Evolutionary conservation across 2,797 vertebrate species (phyloP).

Genomic region (Eleutherodactylus coqui): DNA sequence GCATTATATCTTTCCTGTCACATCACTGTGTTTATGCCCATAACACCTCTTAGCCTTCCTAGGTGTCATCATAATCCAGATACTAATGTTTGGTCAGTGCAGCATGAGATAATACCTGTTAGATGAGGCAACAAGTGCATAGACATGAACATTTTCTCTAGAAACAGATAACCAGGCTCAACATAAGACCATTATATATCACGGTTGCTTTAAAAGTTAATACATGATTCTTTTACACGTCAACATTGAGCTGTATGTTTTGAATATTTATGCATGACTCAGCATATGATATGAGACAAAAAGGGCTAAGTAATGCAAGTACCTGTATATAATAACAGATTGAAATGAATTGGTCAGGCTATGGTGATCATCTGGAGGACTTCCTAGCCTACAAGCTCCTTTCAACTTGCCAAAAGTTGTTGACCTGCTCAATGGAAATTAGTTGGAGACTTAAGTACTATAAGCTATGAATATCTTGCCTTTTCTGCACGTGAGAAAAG

Average conservation of each 20-base stretch:
- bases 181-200: neutral
- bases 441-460: neutral
- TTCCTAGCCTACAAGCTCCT: neutral
- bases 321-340: neutral
- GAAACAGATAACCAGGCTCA: neutral
- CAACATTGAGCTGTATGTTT: neutral
- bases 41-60: neutral
- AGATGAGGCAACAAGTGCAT: neutral
- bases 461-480: constrained; percentile 10
- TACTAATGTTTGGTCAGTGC: neutral
- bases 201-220: neutral
- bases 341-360: neutral
- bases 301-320: neutral
- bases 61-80: neutral
- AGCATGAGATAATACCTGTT: neutral
- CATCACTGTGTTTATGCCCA: neutral
- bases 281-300: neutral
- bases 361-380: neutral
- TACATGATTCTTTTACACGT: neutral
- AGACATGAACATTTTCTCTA: neutral
- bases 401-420: neutral
- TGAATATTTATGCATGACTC: neutral
- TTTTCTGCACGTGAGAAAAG: constrained; percentile 11
- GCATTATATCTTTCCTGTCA: neutral
- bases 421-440: neutral